Evolutionary conservation across 2,888 invertebrate genomes (phyloP), one percentile per base, ranked within the genome.

Genomic region (Opisthograptis luteolata): DNA sequence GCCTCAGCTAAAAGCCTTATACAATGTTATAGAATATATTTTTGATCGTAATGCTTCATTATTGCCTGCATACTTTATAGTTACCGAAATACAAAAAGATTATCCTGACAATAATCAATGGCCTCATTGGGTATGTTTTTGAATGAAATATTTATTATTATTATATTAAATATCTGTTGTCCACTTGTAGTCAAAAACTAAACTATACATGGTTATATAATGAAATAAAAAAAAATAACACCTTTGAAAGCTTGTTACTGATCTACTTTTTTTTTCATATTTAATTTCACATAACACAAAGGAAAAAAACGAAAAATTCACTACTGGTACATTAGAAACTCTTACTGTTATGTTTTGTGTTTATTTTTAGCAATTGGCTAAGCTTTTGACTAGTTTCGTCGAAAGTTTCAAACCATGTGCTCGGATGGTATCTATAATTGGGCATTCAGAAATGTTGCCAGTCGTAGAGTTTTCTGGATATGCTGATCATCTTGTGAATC

Each of bases 371-470:
- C 95, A 96, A 92, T 87, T 99, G 31, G 96, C 97, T 20, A 94
- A 95, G 72, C 83, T 98, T 15, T 92, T 99, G 73, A 95, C 97
- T 1, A 94, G 94, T 74, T 98, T 98, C 81, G 95, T 98, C 2
- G 97, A 98, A 76, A 97, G 97, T 83, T 99, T 99, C 81, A 94
- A 97, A 58, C 94, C 96, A 8, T 96, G 97, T 53, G 98, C 98
- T 0, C 98, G 99, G 91, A 98, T 99, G 97, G 96, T 98, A 0
- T 96, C 98, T 0, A 96, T 98, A 45, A 94, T 96, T 59, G 97
- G 97, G 0, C 96, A 98, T 66, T 94, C 96, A 0, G 94, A 96
- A 73, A 96, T 99, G 95, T 84, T 98, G 39, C 99, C 99, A 0
- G 96, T 99, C 9, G 97, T 98, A 0, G 98, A 98, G 66, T 97